Evolutionary conservation across 2,888 invertebrate genomes (phyloP).

Genomic region (Leuctra nigra): DNA sequence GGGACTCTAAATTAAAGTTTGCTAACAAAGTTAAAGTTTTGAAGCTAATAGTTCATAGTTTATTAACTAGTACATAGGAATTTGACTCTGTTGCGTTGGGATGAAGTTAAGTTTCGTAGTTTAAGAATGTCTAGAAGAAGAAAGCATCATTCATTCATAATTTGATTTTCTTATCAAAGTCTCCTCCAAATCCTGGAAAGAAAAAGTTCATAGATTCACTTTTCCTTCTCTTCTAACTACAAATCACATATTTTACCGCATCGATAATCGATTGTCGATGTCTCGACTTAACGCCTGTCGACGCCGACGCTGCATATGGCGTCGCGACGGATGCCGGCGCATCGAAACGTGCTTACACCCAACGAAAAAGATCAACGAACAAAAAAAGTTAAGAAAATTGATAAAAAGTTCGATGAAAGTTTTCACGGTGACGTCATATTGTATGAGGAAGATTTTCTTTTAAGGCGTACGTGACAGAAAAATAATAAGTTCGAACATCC

Average conservation of each 20-base stretch:
- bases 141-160: too few species aligned
- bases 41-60: too few species aligned
- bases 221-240: neutral
- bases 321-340: too few species aligned
- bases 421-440: neutral
- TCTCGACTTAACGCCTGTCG: neutral
- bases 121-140: too few species aligned
- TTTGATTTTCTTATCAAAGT: neutral
- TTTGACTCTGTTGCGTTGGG: too few species aligned
- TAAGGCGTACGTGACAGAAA: neutral
- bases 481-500: neutral
- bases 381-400: constrained; percentile 2
- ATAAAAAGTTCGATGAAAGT: constrained; percentile 7
- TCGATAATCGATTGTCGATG: neutral
- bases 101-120: too few species aligned
- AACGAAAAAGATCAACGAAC: constrained; percentile 2
- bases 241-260: neutral
- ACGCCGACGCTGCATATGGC: neutral
- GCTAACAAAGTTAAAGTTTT: too few species aligned
- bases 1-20: too few species aligned
- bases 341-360: neutral
- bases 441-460: neutral
- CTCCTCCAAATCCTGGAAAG: neutral
- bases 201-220: neutral
- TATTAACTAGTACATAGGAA: too few species aligned